Base-by-base conservation (phyloP, 2,113 vertebrate species). In the Triplophysa rosa region DNA sequence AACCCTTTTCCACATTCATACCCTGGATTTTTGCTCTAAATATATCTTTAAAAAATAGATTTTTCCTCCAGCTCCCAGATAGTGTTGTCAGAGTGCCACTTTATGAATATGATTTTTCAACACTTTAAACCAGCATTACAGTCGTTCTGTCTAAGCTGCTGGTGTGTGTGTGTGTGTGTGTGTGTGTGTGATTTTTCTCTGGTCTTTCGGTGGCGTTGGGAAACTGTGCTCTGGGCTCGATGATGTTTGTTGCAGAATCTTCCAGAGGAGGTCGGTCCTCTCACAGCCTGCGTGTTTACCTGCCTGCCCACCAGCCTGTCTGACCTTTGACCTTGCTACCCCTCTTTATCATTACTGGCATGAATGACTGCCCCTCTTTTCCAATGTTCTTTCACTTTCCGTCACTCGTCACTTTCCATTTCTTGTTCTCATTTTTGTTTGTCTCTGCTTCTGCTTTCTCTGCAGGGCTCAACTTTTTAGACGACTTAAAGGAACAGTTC, bases 191-290 rank as follows among this genome's bases (percentile, higher is more conserved):
- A 45, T 80, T 81, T 80, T 65, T 86, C 70, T 89, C 79, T 88
- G 77, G 85, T 89, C 78, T 86, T 84, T 92, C 87, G 88, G 82
- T 90, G 80, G 87, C 90, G 87, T 91, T 88, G 86, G 91, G 91
- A 87, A 70, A 90, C 86, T 88, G 87, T 86, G 88, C 89, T 89
- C 89, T 84, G 77, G 87, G 88, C 87, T 89, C 83, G 91, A 87
- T 90, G 89, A 86, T 89, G 83, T 90, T 87, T 88, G 88, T 92
- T 87, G 90, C 90, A 93, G 92, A 86, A 92, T 90, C 90, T 92
- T 88, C 92, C 89, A 91, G 91, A 92, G 92, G 92, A 93, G 92
- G 92, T 93, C 91, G 91, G 92, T 93, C 88, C 91, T 89, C 83
- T 84, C 86, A 90, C 90, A 87, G 87, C 89, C 88, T 91, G 91